phyloP scores from a whole-genome alignment of 2,888 invertebrate species.

The Argyresthia goedartella region DNA sequence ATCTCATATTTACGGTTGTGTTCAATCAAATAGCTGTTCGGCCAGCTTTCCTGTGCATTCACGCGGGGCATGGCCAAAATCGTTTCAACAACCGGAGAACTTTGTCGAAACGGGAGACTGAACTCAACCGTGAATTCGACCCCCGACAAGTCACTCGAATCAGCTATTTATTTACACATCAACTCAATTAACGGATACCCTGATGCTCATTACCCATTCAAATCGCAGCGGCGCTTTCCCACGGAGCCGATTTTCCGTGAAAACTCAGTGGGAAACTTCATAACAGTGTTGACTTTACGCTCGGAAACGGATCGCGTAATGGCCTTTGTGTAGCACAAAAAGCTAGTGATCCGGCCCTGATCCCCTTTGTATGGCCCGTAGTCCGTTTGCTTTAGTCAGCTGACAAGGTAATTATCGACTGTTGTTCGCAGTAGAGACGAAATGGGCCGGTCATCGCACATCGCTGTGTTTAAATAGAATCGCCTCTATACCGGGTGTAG shows the following conservation, averaged over 20 bases:
- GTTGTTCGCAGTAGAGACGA: slow-evolving; percentile 30
- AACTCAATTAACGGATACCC: slow-evolving; percentile 59
- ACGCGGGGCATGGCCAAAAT: too few relatives aligned
- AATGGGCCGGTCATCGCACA: slow-evolving; percentile 45
- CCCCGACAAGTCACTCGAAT: slow-evolving; percentile 12
- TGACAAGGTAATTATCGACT: slow-evolving; percentile 62
- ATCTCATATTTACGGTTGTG: too few relatives aligned
- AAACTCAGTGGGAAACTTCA: slow-evolving; percentile 59
- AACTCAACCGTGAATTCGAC: too few relatives aligned
- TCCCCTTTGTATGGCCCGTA: slow-evolving; percentile 4
- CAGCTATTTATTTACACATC: slow-evolving; percentile 57
- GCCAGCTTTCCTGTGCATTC: too few relatives aligned
- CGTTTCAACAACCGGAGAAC: too few relatives aligned
- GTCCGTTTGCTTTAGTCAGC: slow-evolving; percentile 41
- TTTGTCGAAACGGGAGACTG: too few relatives aligned
- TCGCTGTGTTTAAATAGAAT: slow-evolving; percentile 9
- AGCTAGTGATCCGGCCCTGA: slow-evolving; percentile 48
- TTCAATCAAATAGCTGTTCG: too few relatives aligned
- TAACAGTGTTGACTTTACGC: slow-evolving; percentile 58
- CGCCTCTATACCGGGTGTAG: background rate
- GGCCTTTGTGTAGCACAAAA: slow-evolving; percentile 62
- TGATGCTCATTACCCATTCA: slow-evolving; percentile 59
- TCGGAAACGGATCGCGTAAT: slow-evolving; percentile 60
- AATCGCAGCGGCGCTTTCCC: slow-evolving; percentile 53
- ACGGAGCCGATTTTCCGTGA: slow-evolving; percentile 47